Conservation (phyloP, 2,113 vertebrate species). For the Vidua chalybeata region DNA sequence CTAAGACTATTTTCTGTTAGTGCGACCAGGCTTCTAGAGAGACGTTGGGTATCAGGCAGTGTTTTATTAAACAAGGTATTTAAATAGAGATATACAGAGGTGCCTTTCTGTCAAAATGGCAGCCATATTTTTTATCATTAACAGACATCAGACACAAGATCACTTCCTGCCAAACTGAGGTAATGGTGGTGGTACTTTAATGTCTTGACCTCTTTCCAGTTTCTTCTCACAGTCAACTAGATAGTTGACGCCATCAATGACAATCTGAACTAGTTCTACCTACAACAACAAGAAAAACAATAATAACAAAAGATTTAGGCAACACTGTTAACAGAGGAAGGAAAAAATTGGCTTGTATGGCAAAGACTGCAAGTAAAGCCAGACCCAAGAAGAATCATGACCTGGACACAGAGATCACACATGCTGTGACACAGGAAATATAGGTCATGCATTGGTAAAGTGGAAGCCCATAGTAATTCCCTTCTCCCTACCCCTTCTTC, state of each 20-base stretch:
- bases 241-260: not conserved
- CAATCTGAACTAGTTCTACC: not conserved
- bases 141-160: not conserved
- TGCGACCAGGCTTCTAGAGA: not conserved
- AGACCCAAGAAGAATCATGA: not conserved
- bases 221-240: not conserved
- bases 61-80: not conserved
- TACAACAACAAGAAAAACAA: not conserved
- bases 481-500: not conserved
- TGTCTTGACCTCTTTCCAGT: not conserved
- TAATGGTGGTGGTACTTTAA: not conserved
- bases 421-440: not conserved
- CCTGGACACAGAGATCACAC: not conserved
- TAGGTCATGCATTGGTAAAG: not conserved
- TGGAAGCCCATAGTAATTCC: not conserved
- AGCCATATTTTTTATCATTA: not conserved
- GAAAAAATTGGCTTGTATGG: not conserved
- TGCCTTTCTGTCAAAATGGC: not conserved
- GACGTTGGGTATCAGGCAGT: not conserved
- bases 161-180: not conserved
- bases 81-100: not conserved
- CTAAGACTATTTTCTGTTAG: not conserved
- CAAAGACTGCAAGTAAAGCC: not conserved
- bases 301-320: not conserved
- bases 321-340: not conserved